These are phyloP conservation scores for Neocloeon triangulifer DNA, from an alignment of 1,140 invertebrate species.

Conservation along the genomic window DNA sequence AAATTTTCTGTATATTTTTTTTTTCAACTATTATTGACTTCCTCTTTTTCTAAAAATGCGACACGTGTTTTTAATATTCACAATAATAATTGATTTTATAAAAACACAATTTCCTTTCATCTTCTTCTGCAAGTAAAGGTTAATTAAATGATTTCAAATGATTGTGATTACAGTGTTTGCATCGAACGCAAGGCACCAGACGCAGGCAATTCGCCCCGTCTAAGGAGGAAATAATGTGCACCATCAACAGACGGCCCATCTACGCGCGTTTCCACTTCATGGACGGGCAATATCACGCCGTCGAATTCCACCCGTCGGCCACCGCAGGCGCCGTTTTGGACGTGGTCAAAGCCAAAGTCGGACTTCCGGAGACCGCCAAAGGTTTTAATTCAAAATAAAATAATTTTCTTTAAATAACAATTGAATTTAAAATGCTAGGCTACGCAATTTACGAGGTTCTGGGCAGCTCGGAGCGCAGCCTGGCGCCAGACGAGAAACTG, in stretches of 20 bases:
- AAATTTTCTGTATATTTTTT: background rate
- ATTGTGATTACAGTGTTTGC: slow-evolving; percentile 36
- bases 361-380: slow-evolving; percentile 58
- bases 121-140: slow-evolving; percentile 5
- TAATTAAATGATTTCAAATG: too few relatives aligned
- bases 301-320: slow-evolving; percentile 86
- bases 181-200: slow-evolving; percentile 64
- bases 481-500: slow-evolving; percentile 66
- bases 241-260: slow-evolving; percentile 70
- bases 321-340: slow-evolving; percentile 77
- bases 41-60: too few relatives aligned
- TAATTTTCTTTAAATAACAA: background rate
- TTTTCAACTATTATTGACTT: too few relatives aligned
- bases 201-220: slow-evolving; percentile 81
- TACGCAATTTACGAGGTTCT: slow-evolving; percentile 62
- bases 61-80: too few relatives aligned
- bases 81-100: slow-evolving; percentile 1
- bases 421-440: slow-evolving; percentile 17
- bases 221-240: slow-evolving; percentile 78
- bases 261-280: slow-evolving; percentile 82
- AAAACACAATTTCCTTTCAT: slow-evolving; percentile 4
- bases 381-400: too few relatives aligned
- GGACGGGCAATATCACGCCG: slow-evolving; percentile 83
- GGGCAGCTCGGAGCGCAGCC: slow-evolving; percentile 58
- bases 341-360: slow-evolving; percentile 79